Base-by-base conservation (phyloP, 2,888 invertebrate species). In the Odontothrips loti region DNA sequence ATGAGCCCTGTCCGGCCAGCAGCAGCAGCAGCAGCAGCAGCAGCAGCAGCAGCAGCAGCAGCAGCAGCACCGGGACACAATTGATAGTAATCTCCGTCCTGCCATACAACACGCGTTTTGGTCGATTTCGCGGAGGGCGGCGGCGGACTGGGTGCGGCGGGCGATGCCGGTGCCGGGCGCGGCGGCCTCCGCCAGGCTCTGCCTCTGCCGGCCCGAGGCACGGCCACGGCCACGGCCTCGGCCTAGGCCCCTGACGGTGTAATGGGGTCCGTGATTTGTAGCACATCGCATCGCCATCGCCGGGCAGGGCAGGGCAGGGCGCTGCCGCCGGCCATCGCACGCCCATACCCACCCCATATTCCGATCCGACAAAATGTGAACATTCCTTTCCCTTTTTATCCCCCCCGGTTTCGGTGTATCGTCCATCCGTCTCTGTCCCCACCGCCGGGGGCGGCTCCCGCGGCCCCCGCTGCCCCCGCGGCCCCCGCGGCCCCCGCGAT, bases 301-400 rank as follows among this genome's bases (percentile, higher is more conserved):
- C 34, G 34, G 3, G 34, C 3, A 43, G 34, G 34, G 3, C 34
- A 6, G 34, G 6, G 34, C 34, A 6, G 34, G 34, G 34, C 34
- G 34, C n/a, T n/a, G n/a, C n/a, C n/a, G 34, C 34, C 34, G 34
- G 34, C n/a, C 34, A 43, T 2, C 34, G 34, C 34, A 6, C 34
- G 34, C 34, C 34, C 34, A 6, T 6, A 6, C 34, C 34, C 68
- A 27, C 23, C 68, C 68, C 68, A 75, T 75, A 75, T 75, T 75
- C 68, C 27, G 68, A 75, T 75, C 68, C 68, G 68, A 75, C 68
- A 75, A 75, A 75, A 75, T 75, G 68, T 75, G 68, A 75, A 75
- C 68, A 75, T 75, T 75, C 68, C 68, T 23, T 75, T 27, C 68
- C 68, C 68, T 75, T 75, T 75, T 75, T 75, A 23, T 75, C 23